These are phyloP conservation scores for Watsonalla cultraria DNA, from an alignment of 2,888 invertebrate species.

Conservation along the genomic window DNA sequence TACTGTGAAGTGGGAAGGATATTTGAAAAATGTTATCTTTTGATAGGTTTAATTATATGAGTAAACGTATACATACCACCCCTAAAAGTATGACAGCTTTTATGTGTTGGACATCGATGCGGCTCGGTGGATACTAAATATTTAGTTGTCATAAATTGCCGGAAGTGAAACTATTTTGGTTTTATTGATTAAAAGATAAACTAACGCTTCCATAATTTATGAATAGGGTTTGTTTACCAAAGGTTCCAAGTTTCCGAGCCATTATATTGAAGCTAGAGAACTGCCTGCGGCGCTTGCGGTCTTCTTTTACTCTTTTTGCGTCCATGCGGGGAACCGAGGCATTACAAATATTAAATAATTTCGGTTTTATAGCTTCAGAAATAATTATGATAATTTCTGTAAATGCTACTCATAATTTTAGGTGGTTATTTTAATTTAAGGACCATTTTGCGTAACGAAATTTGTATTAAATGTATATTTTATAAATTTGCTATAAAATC, in stretches of 20 bases:
- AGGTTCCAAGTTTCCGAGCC: slow-evolving; percentile 22
- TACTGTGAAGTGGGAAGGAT: too few species aligned
- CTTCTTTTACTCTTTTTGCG: background rate
- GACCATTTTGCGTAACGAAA: too few species aligned
- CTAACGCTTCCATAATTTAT: slow-evolving; percentile 31
- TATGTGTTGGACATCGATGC: slow-evolving; percentile 27
- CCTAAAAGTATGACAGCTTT: slow-evolving; percentile 11
- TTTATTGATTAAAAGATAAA: slow-evolving; percentile 57
- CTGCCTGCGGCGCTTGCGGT: background rate
- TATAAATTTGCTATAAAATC: too few species aligned
- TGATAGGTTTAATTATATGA: too few species aligned
- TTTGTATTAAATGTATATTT: too few species aligned
- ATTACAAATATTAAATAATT: background rate
- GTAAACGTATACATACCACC: slow-evolving; percentile 2
- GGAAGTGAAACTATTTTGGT: slow-evolving; percentile 52
- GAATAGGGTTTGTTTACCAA: slow-evolving; percentile 31
- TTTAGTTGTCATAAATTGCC: slow-evolving; percentile 38
- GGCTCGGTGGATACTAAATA: slow-evolving; percentile 21
- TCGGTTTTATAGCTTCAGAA: background rate
- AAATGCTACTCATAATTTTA: background rate
- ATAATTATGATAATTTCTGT: background rate
- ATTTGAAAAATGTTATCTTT: too few species aligned
- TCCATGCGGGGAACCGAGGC: background rate
- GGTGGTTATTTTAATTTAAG: background rate
- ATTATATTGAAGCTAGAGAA: slow-evolving; percentile 9